Conservation (phyloP, 1,140 invertebrate species). For the Calliphora vicina region DNA sequence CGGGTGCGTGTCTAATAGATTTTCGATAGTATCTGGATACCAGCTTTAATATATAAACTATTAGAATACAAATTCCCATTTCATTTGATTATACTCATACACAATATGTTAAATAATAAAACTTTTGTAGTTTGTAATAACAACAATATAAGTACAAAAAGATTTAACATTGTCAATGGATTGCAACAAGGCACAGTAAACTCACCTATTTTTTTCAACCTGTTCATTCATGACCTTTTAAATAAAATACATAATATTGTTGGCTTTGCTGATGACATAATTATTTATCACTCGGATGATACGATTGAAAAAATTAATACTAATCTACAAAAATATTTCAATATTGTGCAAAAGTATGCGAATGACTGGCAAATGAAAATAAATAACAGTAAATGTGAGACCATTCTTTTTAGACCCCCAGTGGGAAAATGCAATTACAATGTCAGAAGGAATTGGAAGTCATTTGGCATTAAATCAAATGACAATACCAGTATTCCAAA, state of each 20-base stretch:
- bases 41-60: not conserved
- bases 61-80: not conserved
- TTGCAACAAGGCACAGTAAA: too few species aligned
- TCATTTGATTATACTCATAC: not conserved
- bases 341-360: conserved; percentile 16
- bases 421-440: conserved; percentile 28
- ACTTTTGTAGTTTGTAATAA: not conserved
- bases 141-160: conserved; percentile 15
- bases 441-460: conserved; percentile 64
- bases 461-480: conserved; percentile 35
- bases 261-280: conserved; percentile 22
- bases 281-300: conserved; percentile 1
- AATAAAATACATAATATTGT: conserved; percentile 12
- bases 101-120: conserved; percentile 16
- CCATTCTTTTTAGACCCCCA: conserved; percentile 23
- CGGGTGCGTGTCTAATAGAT: not conserved
- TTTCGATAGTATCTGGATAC: not conserved
- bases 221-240: conserved; percentile 2
- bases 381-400: conserved; percentile 34
- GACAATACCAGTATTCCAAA: not conserved
- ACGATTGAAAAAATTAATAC: conserved; percentile 20
- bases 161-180: too few species aligned
- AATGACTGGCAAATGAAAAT: conserved; percentile 25
- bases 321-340: not conserved
- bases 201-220: conserved; percentile 19